Evolutionary conservation across 2,113 vertebrate species (phyloP).

Genomic region (Hypocryptadius cinnamomeus): DNA sequence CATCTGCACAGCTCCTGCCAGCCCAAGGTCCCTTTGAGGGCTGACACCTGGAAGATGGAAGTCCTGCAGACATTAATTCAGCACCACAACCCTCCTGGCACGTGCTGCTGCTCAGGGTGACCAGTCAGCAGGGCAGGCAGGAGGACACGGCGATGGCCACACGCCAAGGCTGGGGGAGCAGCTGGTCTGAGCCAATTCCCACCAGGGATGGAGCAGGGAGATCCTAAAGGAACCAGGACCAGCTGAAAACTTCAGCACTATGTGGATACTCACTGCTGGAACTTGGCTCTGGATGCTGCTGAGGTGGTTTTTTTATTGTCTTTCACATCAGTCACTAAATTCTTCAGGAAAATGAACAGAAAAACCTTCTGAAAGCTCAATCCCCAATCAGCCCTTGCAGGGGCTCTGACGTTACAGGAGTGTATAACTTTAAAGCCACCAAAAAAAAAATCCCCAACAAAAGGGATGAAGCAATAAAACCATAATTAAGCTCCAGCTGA

Average conservation of each 20-base stretch:
- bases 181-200: background rate
- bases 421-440: background rate
- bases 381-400: background rate
- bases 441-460: background rate
- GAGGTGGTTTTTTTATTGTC: background rate
- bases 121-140: background rate
- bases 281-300: background rate
- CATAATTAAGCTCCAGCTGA: slow-evolving; percentile 11
- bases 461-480: slow-evolving; percentile 24
- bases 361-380: background rate
- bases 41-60: background rate
- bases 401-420: background rate
- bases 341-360: background rate
- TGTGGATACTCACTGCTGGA: background rate
- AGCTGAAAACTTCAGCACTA: background rate
- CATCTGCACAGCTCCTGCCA: background rate
- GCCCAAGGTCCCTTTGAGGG: background rate
- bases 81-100: background rate
- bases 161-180: background rate
- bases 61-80: slow-evolving; percentile 4
- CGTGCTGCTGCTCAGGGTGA: background rate
- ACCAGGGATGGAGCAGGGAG: background rate
- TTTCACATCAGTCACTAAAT: background rate
- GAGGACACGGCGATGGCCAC: background rate
- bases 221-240: background rate